Evolutionary conservation across 2,888 invertebrate species (phyloP).

Genomic region (Salpingus planirostris): DNA sequence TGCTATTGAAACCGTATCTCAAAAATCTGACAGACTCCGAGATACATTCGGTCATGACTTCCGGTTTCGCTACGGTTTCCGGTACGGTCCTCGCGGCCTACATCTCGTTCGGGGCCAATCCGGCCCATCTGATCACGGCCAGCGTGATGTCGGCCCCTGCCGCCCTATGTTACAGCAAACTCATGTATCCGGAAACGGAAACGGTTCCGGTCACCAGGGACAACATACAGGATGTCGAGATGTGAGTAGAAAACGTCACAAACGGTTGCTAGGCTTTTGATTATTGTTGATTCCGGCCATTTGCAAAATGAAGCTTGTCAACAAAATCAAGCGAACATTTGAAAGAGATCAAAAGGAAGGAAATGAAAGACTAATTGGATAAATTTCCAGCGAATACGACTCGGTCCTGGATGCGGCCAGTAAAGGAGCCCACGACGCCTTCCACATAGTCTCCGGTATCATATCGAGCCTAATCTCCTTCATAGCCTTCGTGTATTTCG

Average conservation of each 20-base stretch:
- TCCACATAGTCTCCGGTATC: conserved; percentile 75
- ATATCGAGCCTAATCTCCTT: conserved; percentile 89
- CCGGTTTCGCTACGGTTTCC: conserved; percentile 92
- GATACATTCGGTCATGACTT: conserved; percentile 86
- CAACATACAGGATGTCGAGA: conserved; percentile 48
- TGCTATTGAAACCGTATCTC: conserved; percentile 83
- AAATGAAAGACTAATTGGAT: background rate
- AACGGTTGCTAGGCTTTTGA: too few relatives aligned
- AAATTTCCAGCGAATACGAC: conserved; percentile 56
- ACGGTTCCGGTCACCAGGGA: conserved; percentile 66
- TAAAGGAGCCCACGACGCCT: conserved; percentile 76
- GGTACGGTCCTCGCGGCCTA: conserved; percentile 91
- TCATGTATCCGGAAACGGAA: conserved; percentile 87
- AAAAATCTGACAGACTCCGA: conserved; percentile 81
- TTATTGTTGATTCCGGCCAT: too few relatives aligned
- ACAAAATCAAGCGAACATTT: background rate
- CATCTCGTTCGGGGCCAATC: conserved; percentile 79
- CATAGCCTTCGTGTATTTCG: conserved; percentile 75
- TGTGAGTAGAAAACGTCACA: too few relatives aligned
- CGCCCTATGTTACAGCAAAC: conserved; percentile 79
- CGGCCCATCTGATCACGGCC: conserved; percentile 83
- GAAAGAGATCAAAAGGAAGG: conserved; percentile 6
- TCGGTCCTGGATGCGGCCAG: conserved; percentile 87
- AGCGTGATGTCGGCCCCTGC: conserved; percentile 96
- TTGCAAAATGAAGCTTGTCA: background rate